Base-by-base conservation (phyloP, 2,888 invertebrate genomes). In the Drosophila anomelani region DNA sequence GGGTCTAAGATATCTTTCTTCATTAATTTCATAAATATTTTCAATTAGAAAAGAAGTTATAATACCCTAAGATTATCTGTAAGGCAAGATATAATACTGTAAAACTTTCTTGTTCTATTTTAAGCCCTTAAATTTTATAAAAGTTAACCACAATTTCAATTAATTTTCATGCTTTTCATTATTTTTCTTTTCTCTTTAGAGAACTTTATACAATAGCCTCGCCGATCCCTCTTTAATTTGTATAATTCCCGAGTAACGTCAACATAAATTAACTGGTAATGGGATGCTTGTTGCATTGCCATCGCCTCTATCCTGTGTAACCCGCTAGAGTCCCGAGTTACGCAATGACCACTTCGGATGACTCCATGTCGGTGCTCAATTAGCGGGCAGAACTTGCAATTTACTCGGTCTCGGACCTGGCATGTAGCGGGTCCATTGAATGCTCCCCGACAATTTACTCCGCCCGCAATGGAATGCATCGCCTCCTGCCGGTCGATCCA, bases 381-480 rank as follows among this genome's bases (percentile, higher is more conserved):
- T 72, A 56, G 56, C 46, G 57, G 54, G 54, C 13, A 54, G 56
- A 66, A 67, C 55, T 66, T 5, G 56, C 67, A 68, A 56, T 68
- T 49, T 66, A 49, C 71, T 32, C 26, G 49, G n/a, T 66, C 17
- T 29, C 17, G 26, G 39, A 53, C 54, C 38, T 39, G 34, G 68
- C 44, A 26, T 70, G 54, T 44, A 69, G 56, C 39, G 67, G 53
- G 66, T 73, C 39, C 73, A 57, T 46, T 61, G 44, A 55, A 47
- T 55, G 67, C 54, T 46, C 41, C 47, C 38, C 41, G 41, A 43
- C 49, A 49, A 71, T 49, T 61, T 71, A 53, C 57, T 63, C 44
- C 74, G 62, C 72, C 72, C 72, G 72, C 72, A 46, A 54, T 32
- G 75, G 75, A 56, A 46, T 75, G 72, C 72, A n/a, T 38, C 38